phyloP scores from a whole-genome alignment of 2,888 invertebrate species.

The Bembecia ichneumoniformis region DNA sequence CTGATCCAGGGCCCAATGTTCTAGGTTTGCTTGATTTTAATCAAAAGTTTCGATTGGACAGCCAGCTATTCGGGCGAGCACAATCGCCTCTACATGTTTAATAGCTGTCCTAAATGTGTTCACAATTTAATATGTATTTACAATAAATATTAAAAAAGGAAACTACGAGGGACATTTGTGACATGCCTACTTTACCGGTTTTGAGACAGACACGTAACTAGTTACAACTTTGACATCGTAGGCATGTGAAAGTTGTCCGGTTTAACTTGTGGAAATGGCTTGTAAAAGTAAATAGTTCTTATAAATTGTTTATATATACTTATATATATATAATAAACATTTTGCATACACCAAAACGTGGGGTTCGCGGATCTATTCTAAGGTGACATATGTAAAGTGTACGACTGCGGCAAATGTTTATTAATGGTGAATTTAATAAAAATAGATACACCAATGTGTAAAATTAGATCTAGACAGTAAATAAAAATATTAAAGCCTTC shows the following conservation, averaged over 20 bases:
- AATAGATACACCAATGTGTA: too few species aligned
- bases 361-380: too few species aligned
- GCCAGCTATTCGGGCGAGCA: constrained; percentile 49
- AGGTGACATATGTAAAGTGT: too few species aligned
- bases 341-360: too few species aligned
- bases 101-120: constrained; percentile 53
- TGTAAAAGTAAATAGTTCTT: not conserved
- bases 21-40: constrained; percentile 68
- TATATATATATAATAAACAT: too few species aligned
- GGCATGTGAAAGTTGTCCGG: not conserved
- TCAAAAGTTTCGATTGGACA: constrained; percentile 70
- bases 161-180: constrained; percentile 31
- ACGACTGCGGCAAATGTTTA: too few species aligned
- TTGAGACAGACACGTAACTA: constrained; percentile 34
- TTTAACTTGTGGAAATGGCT: not conserved
- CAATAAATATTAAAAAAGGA: constrained; percentile 52
- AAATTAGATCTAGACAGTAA: too few species aligned
- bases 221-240: constrained; percentile 37
- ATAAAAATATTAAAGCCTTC: too few species aligned
- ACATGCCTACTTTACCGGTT: constrained; percentile 15
- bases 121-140: constrained; percentile 59
- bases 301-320: too few species aligned
- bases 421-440: too few species aligned
- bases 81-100: constrained; percentile 27
- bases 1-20: constrained; percentile 41